A percentile compares a stretch with the other conserved stretches of the same genome.
phyloP scores from a whole-genome alignment of 1,140 invertebrate species.

The Coelopa frigida region DNA sequence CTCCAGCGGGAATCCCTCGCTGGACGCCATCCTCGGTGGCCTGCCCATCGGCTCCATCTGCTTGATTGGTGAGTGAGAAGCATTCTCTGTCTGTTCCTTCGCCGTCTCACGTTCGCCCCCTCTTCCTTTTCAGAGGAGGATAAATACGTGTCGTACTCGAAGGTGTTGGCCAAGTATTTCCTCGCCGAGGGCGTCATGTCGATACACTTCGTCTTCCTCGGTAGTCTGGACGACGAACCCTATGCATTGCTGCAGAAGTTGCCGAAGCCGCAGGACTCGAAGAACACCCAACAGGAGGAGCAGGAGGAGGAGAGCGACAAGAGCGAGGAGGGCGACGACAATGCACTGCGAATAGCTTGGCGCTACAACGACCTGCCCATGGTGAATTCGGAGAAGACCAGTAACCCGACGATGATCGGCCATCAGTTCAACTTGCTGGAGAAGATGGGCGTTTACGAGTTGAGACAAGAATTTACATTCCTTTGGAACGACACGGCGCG shows the following conservation, averaged over 20 bases:
- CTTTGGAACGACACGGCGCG: no score
- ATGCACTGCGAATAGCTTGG: constrained; percentile 79
- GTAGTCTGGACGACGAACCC: constrained; percentile 63
- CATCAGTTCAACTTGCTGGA: constrained; percentile 75
- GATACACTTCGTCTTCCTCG: constrained; percentile 62
- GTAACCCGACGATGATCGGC: constrained; percentile 42
- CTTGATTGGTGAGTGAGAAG: constrained; percentile 48
- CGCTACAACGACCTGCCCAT: constrained; percentile 68
- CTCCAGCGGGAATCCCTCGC: constrained; percentile 63
- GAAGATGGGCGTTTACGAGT: constrained; percentile 59
- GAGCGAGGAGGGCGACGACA: constrained; percentile 22
- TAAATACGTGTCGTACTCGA: constrained; percentile 63
- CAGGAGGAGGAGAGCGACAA: constrained; percentile 22
- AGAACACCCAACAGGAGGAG: constrained; percentile 11
- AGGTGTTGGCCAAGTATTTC: constrained; percentile 72
- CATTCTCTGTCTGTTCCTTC: neutral
- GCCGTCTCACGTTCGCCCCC: no score
- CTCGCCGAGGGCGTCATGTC: constrained; percentile 70
- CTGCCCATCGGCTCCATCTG: constrained; percentile 54
- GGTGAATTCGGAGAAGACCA: constrained; percentile 52
- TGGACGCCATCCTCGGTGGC: constrained; percentile 60
- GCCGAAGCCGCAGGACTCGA: constrained; percentile 39
- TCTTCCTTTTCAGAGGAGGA: constrained; percentile 76
- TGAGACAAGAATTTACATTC: no score
- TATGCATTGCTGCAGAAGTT: constrained; percentile 50